These are phyloP conservation scores for Hypotaenidia okinawae DNA, from an alignment of 2,797 vertebrate genomes.

Conservation along the genomic window DNA sequence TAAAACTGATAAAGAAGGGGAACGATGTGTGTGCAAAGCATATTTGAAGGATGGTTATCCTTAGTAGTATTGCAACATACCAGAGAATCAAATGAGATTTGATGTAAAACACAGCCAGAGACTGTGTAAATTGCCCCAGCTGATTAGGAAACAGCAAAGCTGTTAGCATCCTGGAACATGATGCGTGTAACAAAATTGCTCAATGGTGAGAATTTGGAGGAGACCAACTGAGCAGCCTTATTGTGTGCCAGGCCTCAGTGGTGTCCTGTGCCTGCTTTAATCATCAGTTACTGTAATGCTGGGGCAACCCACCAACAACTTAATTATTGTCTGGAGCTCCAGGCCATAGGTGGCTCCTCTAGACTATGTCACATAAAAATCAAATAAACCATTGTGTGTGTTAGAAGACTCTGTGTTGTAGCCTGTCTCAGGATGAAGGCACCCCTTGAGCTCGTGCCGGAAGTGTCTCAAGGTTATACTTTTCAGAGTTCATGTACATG, in stretches of 20 bases:
- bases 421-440: accelerated
- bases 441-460: not conserved
- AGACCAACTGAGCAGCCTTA: not conserved
- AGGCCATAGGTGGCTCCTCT: not conserved
- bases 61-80: not conserved
- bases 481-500: not conserved
- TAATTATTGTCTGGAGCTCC: slow-evolving; percentile 7
- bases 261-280: slow-evolving; percentile 14
- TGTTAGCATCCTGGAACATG: slow-evolving; percentile 3
- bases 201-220: not conserved
- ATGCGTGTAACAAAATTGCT: not conserved
- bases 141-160: slow-evolving; percentile 26
- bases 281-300: slow-evolving; percentile 19
- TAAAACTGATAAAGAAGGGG: not conserved
- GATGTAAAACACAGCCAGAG: slow-evolving; percentile 32
- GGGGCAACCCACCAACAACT: slow-evolving; percentile 13
- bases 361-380: not conserved
- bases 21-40: not conserved
- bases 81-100: slow-evolving; percentile 10
- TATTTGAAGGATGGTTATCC: not conserved
- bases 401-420: not conserved
- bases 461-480: not conserved
- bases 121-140: slow-evolving; percentile 1
- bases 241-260: not conserved
- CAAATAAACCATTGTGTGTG: not conserved